These are phyloP conservation scores for Cabera pusaria DNA, from an alignment of 2,888 invertebrate species.

Conservation along the genomic window DNA sequence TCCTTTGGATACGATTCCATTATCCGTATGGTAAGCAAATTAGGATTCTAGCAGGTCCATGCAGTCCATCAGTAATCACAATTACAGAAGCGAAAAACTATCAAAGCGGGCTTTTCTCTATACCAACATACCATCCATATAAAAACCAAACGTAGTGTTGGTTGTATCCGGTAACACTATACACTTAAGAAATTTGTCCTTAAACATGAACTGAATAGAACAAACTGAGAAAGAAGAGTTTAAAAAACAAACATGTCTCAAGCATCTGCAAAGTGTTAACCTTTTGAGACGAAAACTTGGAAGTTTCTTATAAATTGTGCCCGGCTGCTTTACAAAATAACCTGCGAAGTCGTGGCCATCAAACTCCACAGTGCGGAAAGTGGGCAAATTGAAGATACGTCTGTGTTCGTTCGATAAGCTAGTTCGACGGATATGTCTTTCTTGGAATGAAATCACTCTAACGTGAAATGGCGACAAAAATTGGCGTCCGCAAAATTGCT, in stretches of 20 bases:
- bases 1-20: conserved; percentile 52
- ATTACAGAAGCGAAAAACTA: conserved; percentile 27
- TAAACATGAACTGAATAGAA: background rate
- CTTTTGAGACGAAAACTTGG: background rate
- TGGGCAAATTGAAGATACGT: conserved; percentile 52
- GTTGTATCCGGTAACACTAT: background rate
- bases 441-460: conserved; percentile 59
- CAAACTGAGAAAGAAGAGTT: background rate
- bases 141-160: conserved; percentile 15
- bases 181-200: conserved; percentile 2
- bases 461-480: conserved; percentile 66
- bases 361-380: conserved; percentile 32
- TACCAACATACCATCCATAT: conserved; percentile 22
- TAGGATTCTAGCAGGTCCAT: conserved; percentile 32
- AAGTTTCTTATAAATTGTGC: background rate
- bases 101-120: conserved; percentile 37
- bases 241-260: conserved; percentile 1
- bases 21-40: conserved; percentile 45
- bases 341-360: conserved; percentile 28
- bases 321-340: conserved; percentile 7
- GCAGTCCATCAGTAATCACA: conserved; percentile 35
- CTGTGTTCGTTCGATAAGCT: conserved; percentile 55
- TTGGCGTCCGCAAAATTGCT: conserved; percentile 62
- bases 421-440: conserved; percentile 55
- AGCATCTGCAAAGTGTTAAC: conserved; percentile 1